Base-by-base conservation (phyloP, 2,888 invertebrate genomes). In the Ormyrus thymus region DNA sequence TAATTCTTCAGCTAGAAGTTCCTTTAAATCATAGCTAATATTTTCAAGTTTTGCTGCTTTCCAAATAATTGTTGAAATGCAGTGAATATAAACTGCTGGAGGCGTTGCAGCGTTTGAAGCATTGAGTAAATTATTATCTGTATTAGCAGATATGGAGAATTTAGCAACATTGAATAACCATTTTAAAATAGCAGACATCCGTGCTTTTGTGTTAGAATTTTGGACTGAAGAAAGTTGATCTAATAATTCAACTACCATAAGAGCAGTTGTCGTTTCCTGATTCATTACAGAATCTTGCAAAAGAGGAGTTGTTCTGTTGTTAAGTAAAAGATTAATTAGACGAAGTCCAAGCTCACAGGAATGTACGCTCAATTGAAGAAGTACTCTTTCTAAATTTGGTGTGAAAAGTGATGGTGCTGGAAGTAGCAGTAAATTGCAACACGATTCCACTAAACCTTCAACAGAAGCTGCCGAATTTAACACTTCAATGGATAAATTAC, bases 11-110 rank as follows among this genome's bases (percentile, higher is more conserved):
- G 95, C 94, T 59, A 97, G 92, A 76, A 96, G 90, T 45, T 92
- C 92, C 58, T 93, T 91, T 45, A 97, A 88, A 86, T 95, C 93
- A 11, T 93, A 93, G 59, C 93, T 90, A 11, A 93, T 91, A 76
- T 92, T 91, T 62, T 84, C 84, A 13, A 93, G 92, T 82, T 93
- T 92, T 85, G 95, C 93, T 11, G 94, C 92, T 45, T 94, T 93
- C 95, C 95, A 96, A 80, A 96, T 90, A 64, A 97, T 95, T 56
- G 96, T 94, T 6, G 97, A 95, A 62, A 96, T 93, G 81, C 95
- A 95, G 84, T 96, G 96, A 68, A 95, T 91, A 83, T 94, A 93
- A 58, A 90, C 91, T 15, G 93, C 92, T 0, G 92, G 91, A 64
- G 92, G 90, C 78, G 84, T 86, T 51, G 86, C 83, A 45, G 83